These are phyloP conservation scores for Phengaris arion DNA, from an alignment of 2,888 invertebrate species.

Conservation along the genomic window DNA sequence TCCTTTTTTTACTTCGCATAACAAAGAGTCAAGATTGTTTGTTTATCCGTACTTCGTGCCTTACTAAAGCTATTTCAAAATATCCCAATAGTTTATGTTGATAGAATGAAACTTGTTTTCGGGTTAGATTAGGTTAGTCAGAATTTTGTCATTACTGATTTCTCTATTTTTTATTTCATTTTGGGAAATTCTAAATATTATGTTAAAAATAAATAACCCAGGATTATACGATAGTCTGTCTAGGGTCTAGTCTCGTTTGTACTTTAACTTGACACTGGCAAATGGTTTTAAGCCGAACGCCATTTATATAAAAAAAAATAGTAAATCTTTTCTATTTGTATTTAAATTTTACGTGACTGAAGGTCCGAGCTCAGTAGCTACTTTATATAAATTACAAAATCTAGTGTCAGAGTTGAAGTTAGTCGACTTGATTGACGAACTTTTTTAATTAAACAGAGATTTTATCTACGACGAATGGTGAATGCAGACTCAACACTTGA, in stretches of 20 bases:
- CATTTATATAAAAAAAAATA: too few species aligned
- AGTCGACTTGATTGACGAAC: conserved; percentile 10
- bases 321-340: background rate
- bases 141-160: background rate
- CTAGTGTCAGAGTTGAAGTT: background rate
- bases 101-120: background rate
- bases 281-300: too few species aligned
- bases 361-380: background rate
- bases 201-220: background rate
- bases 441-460: conserved; percentile 5
- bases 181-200: background rate
- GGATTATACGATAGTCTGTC: background rate
- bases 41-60: background rate
- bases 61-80: background rate
- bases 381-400: background rate
- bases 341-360: conserved; percentile 1
- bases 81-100: background rate
- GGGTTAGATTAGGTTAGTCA: too few species aligned
- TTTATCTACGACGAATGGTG: background rate
- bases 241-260: background rate
- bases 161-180: too few species aligned
- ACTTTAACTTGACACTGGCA: background rate
- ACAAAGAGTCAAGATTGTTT: background rate
- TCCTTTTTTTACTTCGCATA: background rate
- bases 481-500: background rate